These are phyloP conservation scores for Heteromyza rotundicornis DNA, from an alignment of 2,888 invertebrate species.

Conservation along the genomic window DNA sequence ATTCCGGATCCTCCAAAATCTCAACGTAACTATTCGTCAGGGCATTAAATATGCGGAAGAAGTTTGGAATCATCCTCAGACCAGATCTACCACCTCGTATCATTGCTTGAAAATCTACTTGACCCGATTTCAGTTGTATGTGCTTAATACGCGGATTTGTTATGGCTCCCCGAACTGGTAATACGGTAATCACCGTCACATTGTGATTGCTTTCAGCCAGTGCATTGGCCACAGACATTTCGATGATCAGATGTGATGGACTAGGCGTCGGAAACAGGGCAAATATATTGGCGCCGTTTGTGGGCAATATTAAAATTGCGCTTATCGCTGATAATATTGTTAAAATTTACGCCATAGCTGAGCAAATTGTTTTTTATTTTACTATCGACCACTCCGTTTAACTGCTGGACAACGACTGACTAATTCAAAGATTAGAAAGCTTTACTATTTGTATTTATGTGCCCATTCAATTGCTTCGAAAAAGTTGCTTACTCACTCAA, in stretches of 20 bases:
- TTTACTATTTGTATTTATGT: too few relatives aligned
- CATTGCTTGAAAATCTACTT: background rate
- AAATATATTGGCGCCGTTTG: slow-evolving; percentile 35
- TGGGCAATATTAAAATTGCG: slow-evolving; percentile 6
- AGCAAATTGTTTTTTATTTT: too few relatives aligned
- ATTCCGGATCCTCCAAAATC: slow-evolving; percentile 30
- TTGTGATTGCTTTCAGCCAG: slow-evolving; percentile 42
- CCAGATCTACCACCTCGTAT: slow-evolving; percentile 12
- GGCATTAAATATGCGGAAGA: background rate
- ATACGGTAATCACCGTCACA: slow-evolving; percentile 39
- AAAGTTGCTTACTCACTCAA: too few relatives aligned
- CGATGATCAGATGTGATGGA: slow-evolving; percentile 40
- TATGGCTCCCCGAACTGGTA: slow-evolving; percentile 24
- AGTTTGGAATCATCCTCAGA: background rate
- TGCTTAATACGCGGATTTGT: slow-evolving; percentile 19
- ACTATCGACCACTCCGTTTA: too few relatives aligned
- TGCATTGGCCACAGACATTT: slow-evolving; percentile 36
- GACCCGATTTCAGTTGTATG: slow-evolving; percentile 27
- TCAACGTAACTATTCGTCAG: slow-evolving; percentile 11
- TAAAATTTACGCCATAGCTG: too few relatives aligned
- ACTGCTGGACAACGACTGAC: too few relatives aligned
- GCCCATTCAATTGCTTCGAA: too few relatives aligned
- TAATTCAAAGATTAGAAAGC: too few relatives aligned
- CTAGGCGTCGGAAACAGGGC: slow-evolving; percentile 38
- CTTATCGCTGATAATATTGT: too few relatives aligned